Percentiles rank a stretch among this genome's conserved stretches.
Evolutionary conservation across 2,797 vertebrate species (phyloP).

Genomic region (Xenopus petersii): DNA sequence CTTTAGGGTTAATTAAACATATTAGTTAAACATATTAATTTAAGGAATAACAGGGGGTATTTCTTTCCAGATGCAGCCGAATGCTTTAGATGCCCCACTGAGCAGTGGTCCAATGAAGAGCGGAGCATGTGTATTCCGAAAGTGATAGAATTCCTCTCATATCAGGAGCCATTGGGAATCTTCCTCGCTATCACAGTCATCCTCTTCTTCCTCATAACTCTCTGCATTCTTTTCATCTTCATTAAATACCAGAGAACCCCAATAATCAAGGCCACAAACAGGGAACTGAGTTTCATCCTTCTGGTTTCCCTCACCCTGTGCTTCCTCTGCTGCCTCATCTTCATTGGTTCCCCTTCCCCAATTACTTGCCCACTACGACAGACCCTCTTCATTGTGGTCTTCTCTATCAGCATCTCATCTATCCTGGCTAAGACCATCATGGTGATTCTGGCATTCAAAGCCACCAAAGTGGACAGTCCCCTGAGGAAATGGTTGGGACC

Average conservation of each 20-base stretch:
- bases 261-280: conserved; percentile 33
- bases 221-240: conserved; percentile 6
- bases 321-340: conserved; percentile 33
- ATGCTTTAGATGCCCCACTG: conserved; percentile 9
- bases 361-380: conserved; percentile 23
- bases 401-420: conserved; percentile 34
- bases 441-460: conserved; percentile 50
- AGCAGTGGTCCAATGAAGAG: conserved; percentile 26
- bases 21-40: background rate
- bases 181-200: background rate
- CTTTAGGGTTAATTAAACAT: background rate
- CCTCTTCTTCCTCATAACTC: conserved; percentile 9
- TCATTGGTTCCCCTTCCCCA: conserved; percentile 24
- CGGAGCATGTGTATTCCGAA: conserved; percentile 13
- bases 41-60: background rate
- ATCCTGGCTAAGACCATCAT: conserved; percentile 52
- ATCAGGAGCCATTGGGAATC: conserved; percentile 29
- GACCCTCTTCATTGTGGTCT: conserved; percentile 19
- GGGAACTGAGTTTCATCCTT: conserved; percentile 36
- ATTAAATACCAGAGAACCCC: conserved; percentile 26
- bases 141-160: conserved; percentile 26
- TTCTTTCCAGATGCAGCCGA: conserved; percentile 8
- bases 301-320: conserved; percentile 31
- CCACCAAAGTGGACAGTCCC: conserved; percentile 14
- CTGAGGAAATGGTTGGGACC: conserved; percentile 35